A percentile compares a stretch with the other conserved stretches of the same genome.
Evolutionary conservation across 1,140 invertebrate genomes (phyloP).

Genomic region (Agraylea sexmaculata): DNA sequence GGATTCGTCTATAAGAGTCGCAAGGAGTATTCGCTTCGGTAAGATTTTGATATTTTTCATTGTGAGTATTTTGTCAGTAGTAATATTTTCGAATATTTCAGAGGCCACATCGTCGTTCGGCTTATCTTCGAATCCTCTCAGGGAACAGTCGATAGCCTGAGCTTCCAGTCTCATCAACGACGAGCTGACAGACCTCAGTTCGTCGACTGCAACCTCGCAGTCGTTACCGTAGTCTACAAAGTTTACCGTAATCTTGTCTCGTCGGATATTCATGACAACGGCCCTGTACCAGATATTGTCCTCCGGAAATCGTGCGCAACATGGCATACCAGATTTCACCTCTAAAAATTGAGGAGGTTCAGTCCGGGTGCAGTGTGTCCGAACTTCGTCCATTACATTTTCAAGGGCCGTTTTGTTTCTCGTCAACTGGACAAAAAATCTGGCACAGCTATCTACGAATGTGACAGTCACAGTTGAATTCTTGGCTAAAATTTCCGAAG

Average conservation of each 20-base stretch:
- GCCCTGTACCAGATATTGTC: conserved; percentile 65
- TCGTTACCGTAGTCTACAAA: conserved; percentile 78
- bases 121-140: conserved; percentile 36
- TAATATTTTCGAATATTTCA: conserved; percentile 30
- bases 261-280: conserved; percentile 39
- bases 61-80: conserved; percentile 33
- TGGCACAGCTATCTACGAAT: conserved; percentile 54
- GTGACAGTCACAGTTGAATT: conserved; percentile 49
- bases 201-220: conserved; percentile 43
- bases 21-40: conserved; percentile 33
- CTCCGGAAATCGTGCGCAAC: conserved; percentile 57
- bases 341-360: conserved; percentile 35
- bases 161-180: conserved; percentile 52
- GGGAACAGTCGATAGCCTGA: conserved; percentile 64
- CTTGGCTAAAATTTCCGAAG: conserved; percentile 38
- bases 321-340: conserved; percentile 47
- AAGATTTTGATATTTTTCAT: conserved; percentile 43
- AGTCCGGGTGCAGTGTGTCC: conserved; percentile 31
- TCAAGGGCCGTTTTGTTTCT: conserved; percentile 43
- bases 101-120: conserved; percentile 26
- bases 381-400: conserved; percentile 41
- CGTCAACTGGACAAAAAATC: conserved; percentile 60
- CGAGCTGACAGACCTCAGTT: conserved; percentile 49
- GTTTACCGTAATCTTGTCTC: conserved; percentile 41
- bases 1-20: conserved; percentile 40